Base-by-base conservation (phyloP, 2,888 invertebrate genomes). In the Pterostichus niger region DNA sequence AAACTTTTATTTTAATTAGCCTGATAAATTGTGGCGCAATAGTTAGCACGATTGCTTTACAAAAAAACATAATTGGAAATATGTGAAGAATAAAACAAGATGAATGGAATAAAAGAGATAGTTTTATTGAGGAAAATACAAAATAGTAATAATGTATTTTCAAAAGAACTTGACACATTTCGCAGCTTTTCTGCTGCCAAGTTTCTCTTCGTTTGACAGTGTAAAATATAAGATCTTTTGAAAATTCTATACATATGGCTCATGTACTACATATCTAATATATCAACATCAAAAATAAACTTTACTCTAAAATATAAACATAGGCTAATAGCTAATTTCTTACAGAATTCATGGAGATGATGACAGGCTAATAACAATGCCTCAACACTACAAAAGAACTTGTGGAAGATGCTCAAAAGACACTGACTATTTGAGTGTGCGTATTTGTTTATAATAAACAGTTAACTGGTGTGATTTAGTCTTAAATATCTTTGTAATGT, bases 291-390 rank as follows among this genome's bases (percentile, higher is more conserved):
- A 71, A 71, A 71, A 71, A 44, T 44, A 44, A 24, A 59, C 24
- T 24, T 24, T 3, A 24, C 24, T 59, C 15, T 59, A 10, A 59
- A 59, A n/a, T 17, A 52, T 15, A 59, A 59, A 24, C 24, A 24
- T 3, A 24, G 24, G 1, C 24, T 24, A 24, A 24, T 24, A 2
- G 24, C 24, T 17, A 52, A 52, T 24, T 17, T 86, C 89, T 95
- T 94, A 86, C 94, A 97, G 96, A 97, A 93, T 97, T 97, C 92
- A 97, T 97, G 97, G 97, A 97, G 91, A 97, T 97, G 97, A 97
- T 97, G 97, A 97, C 97, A 85, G 97, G 97, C 90, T 96, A 96
- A 94, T 96, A 95, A 94, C 1, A 89, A n/a, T 76, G 35, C 56
- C 10, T 77, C 35, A 7, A 35, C 24, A 17, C 44, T 64, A 31